phyloP scores from a whole-genome alignment of 2,113 vertebrate genomes.

The Pituophis catenifer region DNA sequence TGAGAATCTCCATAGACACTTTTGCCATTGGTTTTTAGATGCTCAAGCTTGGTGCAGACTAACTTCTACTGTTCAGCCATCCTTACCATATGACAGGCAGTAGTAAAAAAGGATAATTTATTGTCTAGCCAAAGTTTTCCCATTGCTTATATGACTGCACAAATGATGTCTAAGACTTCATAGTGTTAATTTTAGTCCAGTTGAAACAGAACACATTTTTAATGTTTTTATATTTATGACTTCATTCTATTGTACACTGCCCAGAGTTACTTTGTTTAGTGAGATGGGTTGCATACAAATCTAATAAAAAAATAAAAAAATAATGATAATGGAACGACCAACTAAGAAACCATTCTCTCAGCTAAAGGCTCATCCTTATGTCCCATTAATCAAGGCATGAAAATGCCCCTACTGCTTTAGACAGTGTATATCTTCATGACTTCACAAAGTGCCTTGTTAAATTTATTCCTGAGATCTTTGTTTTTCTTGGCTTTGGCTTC shows the following conservation, averaged over 20 bases:
- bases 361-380: background rate
- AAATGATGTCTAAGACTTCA: background rate
- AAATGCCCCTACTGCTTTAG: background rate
- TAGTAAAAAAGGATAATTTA: background rate
- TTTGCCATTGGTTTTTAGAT: background rate
- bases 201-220: background rate
- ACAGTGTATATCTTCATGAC: background rate
- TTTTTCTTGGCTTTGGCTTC: background rate
- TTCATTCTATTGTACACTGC: background rate
- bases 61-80: background rate
- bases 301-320: background rate
- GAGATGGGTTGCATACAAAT: background rate
- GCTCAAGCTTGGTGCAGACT: background rate
- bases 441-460: background rate
- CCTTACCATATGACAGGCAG: background rate
- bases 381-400: background rate
- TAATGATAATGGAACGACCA: background rate
- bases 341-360: background rate
- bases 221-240: background rate
- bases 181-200: background rate
- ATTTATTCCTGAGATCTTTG: background rate
- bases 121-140: background rate
- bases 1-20: background rate
- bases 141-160: background rate
- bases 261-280: background rate